These are phyloP conservation scores for Otis tarda DNA, from an alignment of 2,113 vertebrate genomes.

Conservation along the genomic window DNA sequence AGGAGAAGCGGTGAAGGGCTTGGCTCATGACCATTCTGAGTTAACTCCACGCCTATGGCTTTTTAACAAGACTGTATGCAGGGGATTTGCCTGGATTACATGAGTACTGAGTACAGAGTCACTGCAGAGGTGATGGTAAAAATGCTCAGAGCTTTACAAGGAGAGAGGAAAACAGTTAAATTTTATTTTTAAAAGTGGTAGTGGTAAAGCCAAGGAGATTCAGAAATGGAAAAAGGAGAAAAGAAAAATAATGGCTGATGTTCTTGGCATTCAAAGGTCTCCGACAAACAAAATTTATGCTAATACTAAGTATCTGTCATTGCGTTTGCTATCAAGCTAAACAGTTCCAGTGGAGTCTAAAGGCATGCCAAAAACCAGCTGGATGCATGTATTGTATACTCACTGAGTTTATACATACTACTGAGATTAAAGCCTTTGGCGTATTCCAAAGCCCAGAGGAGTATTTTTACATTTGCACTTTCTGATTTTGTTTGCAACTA, in stretches of 20 bases:
- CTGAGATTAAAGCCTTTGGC: constrained; percentile 35
- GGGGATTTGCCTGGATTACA: constrained; percentile 17
- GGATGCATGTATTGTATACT: background rate
- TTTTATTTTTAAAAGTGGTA: background rate
- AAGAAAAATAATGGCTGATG: constrained; percentile 1
- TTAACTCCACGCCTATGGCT: background rate
- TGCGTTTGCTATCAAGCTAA: constrained; percentile 35
- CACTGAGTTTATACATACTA: constrained; percentile 13
- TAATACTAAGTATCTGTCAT: constrained; percentile 2
- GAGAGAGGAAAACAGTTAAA: background rate
- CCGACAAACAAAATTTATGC: background rate
- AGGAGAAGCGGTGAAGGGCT: background rate
- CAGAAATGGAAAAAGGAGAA: background rate
- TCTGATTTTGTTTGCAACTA: constrained; percentile 18
- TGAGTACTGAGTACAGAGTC: background rate
- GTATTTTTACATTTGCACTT: constrained; percentile 16
- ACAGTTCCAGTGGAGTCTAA: constrained; percentile 8
- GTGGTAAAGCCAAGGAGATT: background rate
- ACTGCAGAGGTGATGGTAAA: background rate
- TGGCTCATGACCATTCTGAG: background rate
- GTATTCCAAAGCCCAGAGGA: constrained; percentile 9
- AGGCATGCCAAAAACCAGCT: constrained; percentile 22
- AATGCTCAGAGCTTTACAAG: background rate
- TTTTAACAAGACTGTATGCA: background rate
- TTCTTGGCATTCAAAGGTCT: constrained; percentile 3